Evolutionary conservation across 2,888 invertebrate species (phyloP), one percentile per base, ranked within the genome.

Genomic region (Nasonovia ribisnigri): DNA sequence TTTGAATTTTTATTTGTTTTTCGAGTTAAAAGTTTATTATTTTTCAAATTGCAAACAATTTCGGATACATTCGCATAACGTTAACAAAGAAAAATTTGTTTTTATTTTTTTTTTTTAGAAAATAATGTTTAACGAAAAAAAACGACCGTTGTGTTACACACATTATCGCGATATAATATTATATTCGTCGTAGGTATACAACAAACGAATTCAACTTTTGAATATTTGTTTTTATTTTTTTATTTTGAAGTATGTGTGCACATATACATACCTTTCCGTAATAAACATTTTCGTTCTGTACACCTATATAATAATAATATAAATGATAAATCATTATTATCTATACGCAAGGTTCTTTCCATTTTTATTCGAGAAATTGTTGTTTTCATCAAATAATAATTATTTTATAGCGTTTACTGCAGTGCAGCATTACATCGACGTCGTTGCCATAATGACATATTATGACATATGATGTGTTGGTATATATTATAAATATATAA

Each of bases 181-280:
- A 51, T 90, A 26, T 91, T 51, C 16, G 36, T 42, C 48, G 48
- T 24, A 86, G 42, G 84, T 84, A 43, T 86, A 86, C 86, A 48
- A 91, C 91, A 84, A 91, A 91, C 91, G 42, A 91, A 91, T 54
- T 84, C 54, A 91, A 91, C 91, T 91, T 91, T 84, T 16, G 36
- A n/a, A 54, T 91, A 84, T 84, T 54, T 29, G 36, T 51, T 24
- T 77, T 48, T 48, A 36, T 43, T 24, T 90, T 67, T 42, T 13
- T 88, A 36, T 90, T 77, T 36, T 42, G 77, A 90, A 36, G 43
- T 90, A 90, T 77, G 48, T 77, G n/a, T 20, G 90, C 29, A 16
- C 42, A 60, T 88, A n/a, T n/a, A 84, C 26, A 67, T 42, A 24
- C 20, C 77, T 6, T 77, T 36, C n/a, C 77, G 48, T 67, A 77